A percentile compares a stretch with the other conserved stretches of the same genome.
Evolutionary conservation across 2,888 invertebrate genomes (phyloP).

Genomic region (Dendrolimus pini): DNA sequence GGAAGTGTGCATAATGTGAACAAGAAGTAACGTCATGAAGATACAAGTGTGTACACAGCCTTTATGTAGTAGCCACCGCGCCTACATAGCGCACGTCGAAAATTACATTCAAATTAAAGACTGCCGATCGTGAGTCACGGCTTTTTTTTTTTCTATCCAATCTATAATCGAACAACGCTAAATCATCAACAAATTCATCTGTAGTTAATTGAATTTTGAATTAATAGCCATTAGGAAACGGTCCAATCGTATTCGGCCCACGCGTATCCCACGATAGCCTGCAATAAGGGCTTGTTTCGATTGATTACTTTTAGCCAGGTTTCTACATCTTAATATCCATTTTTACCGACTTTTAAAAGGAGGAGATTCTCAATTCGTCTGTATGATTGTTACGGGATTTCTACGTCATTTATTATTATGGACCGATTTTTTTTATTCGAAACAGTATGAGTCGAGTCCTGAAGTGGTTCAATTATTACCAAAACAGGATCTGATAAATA

Average conservation of each 20-base stretch:
- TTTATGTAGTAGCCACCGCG: not conserved
- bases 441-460: too few relatives aligned
- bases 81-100: constrained; percentile 15
- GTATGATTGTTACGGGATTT: too few relatives aligned
- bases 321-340: too few relatives aligned
- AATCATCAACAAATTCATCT: constrained; percentile 40
- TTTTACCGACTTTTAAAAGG: too few relatives aligned
- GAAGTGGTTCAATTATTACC: too few relatives aligned
- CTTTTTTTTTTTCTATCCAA: constrained; percentile 20
- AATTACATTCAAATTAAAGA: constrained; percentile 20
- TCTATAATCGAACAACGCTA: constrained; percentile 32
- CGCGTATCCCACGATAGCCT: not conserved
- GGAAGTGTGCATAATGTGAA: too few relatives aligned
- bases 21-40: too few relatives aligned
- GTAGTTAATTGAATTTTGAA: constrained; percentile 25
- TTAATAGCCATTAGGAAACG: constrained; percentile 15
- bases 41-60: not conserved
- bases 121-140: constrained; percentile 33
- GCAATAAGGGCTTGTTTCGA: not conserved
- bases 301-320: not conserved
- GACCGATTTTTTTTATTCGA: too few relatives aligned
- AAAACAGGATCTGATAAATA: too few relatives aligned
- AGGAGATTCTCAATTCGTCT: too few relatives aligned
- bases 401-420: too few relatives aligned
- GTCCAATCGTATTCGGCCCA: not conserved